Evolutionary conservation across 2,888 invertebrate genomes (phyloP).

Genomic region (Lissonota sp.): DNA sequence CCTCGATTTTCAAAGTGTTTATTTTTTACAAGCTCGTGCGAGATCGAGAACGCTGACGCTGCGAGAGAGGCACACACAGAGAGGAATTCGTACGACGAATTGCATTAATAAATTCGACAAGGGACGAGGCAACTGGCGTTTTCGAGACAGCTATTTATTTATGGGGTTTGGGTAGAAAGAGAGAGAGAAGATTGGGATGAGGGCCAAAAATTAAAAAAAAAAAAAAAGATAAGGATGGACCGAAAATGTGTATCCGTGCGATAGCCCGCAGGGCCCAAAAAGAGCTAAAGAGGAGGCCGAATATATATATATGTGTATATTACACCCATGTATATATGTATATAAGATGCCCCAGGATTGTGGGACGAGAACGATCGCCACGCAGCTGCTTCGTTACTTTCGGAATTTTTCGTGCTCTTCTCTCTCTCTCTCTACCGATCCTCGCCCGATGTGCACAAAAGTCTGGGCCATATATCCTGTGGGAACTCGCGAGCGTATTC

Average conservation of each 20-base stretch:
- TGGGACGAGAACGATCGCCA: slow-evolving; percentile 64
- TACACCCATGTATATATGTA: slow-evolving; percentile 27
- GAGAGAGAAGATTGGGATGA: slow-evolving; percentile 59
- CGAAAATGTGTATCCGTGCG: slow-evolving; percentile 57
- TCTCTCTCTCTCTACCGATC: slow-evolving; percentile 33
- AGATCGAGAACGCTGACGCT: neutral
- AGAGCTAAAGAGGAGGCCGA: slow-evolving; percentile 25
- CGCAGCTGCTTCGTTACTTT: slow-evolving; percentile 80
- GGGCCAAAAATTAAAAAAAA: slow-evolving; percentile 51
- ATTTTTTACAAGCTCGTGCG: slow-evolving; percentile 8
- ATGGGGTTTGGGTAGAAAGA: slow-evolving; percentile 55
- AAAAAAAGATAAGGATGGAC: slow-evolving; percentile 56
- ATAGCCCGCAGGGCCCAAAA: slow-evolving; percentile 57
- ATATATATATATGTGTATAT: slow-evolving; percentile 13
- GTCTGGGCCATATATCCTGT: slow-evolving; percentile 36
- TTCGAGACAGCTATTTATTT: slow-evolving; percentile 65
- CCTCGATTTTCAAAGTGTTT: neutral
- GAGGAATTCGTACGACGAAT: slow-evolving; percentile 63
- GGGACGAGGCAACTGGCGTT: slow-evolving; percentile 62
- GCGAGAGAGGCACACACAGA: slow-evolving; percentile 20
- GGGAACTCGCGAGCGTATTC: slow-evolving; percentile 36
- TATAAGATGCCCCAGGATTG: slow-evolving; percentile 51
- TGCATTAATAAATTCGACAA: slow-evolving; percentile 65
- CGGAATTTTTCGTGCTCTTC: slow-evolving; percentile 74
- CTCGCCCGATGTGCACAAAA: slow-evolving; percentile 35